Percentiles rank a stretch among this genome's conserved stretches.
Evolutionary conservation across 2,888 invertebrate genomes (phyloP).

Genomic region (Xestoiulus laeticollis): DNA sequence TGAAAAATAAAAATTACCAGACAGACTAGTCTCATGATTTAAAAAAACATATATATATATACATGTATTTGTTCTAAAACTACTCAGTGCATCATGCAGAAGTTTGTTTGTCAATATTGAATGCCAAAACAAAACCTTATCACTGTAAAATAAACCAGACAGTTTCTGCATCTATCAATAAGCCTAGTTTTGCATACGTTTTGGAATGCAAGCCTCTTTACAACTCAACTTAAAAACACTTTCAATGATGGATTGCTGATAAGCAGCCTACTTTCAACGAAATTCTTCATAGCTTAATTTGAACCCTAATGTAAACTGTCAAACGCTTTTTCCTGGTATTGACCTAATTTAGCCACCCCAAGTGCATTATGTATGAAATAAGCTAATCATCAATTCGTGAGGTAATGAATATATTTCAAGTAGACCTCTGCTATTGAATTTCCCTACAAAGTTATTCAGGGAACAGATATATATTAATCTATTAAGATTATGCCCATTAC

Average conservation of each 20-base stretch:
- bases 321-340: slow-evolving; percentile 27
- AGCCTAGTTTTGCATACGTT: background rate
- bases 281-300: slow-evolving; percentile 21
- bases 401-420: background rate
- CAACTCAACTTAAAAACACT: slow-evolving; percentile 12
- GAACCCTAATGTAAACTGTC: slow-evolving; percentile 36
- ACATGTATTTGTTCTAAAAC: no score
- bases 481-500: background rate
- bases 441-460: background rate
- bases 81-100: background rate
- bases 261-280: slow-evolving; percentile 39
- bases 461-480: background rate
- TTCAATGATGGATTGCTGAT: slow-evolving; percentile 9
- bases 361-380: background rate
- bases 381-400: background rate
- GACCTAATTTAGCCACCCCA: background rate
- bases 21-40: background rate
- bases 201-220: slow-evolving; percentile 24
- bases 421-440: background rate
- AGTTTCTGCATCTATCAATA: background rate
- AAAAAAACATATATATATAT: background rate
- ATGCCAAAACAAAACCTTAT: slow-evolving; percentile 8
- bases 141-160: slow-evolving; percentile 17
- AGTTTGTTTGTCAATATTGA: background rate
- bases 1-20: background rate